Evolutionary conservation across 2,797 vertebrate genomes (phyloP).

Genomic region (Halcyon leucocephala): DNA sequence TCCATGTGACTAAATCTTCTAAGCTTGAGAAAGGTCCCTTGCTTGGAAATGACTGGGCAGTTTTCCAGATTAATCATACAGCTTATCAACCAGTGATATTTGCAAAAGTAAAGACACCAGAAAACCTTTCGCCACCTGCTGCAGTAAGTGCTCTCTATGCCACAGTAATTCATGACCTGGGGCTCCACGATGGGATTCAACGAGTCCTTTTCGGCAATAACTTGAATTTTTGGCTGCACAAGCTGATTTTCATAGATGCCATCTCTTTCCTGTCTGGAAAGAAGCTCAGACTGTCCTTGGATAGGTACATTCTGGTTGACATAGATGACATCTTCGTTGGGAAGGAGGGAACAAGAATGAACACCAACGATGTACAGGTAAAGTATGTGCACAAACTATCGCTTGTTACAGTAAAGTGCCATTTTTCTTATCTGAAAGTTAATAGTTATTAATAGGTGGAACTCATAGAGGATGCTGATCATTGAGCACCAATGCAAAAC

Average conservation of each 20-base stretch:
- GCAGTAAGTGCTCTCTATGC: conserved; percentile 81
- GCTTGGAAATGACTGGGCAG: conserved; percentile 92
- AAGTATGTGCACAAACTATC: not conserved
- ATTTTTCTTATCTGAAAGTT: not conserved
- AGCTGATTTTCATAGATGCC: conserved; percentile 94
- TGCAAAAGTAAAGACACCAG: conserved; percentile 84
- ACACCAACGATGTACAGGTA: conserved; percentile 96
- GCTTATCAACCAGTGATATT: conserved; percentile 92
- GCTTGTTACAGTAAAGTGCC: not conserved
- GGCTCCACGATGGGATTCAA: conserved; percentile 93
- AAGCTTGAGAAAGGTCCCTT: conserved; percentile 88
- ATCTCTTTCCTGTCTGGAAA: conserved; percentile 93
- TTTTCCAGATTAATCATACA: conserved; percentile 93
- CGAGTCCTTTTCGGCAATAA: conserved; percentile 93
- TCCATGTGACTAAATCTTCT: conserved; percentile 89
- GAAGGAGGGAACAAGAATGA: conserved; percentile 97
- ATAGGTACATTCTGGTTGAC: conserved; percentile 95
- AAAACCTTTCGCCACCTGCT: conserved; percentile 72
- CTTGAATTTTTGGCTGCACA: conserved; percentile 96
- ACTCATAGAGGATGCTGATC: not conserved
- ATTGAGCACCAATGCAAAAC: not conserved
- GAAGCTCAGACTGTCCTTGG: conserved; percentile 89
- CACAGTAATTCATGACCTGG: conserved; percentile 92
- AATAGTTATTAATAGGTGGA: not conserved
- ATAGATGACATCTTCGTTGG: conserved; percentile 98